Percentiles rank a stretch among this genome's conserved stretches.
Conservation (phyloP, 2,113 vertebrate genomes). For the Mola mola region DNA sequence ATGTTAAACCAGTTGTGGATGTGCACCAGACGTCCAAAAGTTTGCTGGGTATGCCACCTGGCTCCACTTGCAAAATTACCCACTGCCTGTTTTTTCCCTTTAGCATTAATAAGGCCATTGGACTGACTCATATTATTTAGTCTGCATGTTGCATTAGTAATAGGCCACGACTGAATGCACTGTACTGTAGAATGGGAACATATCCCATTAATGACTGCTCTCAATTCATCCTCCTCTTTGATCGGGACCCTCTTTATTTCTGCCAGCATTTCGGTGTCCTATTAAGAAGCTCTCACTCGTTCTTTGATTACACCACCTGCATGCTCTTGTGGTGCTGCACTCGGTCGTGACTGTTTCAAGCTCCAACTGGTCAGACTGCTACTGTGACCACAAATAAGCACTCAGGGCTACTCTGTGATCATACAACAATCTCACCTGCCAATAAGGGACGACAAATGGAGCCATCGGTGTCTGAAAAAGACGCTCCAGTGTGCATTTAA, state of each 20-base stretch:
- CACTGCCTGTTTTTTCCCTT: too few species aligned
- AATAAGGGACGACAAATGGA: constrained; percentile 13
- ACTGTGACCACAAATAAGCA: constrained; percentile 11
- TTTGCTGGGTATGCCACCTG: too few species aligned
- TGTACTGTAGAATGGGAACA: background rate
- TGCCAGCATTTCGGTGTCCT: constrained; percentile 48
- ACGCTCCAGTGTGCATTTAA: background rate
- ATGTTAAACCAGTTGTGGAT: too few species aligned
- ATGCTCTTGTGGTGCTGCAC: constrained; percentile 19
- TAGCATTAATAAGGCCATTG: too few species aligned
- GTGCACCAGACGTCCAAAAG: too few species aligned
- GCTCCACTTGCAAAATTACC: too few species aligned
- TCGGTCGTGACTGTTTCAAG: constrained; percentile 3
- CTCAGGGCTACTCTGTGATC: constrained; percentile 1
- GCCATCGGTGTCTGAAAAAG: background rate
- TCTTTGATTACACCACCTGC: constrained; percentile 58
- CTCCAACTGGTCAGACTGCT: background rate
- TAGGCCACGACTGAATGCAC: too few species aligned
- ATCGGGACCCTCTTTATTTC: constrained; percentile 35
- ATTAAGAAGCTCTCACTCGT: constrained; percentile 31
- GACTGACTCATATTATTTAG: too few species aligned
- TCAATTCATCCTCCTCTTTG: constrained; percentile 41
- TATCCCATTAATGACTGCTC: constrained; percentile 13
- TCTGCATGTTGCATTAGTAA: too few species aligned
- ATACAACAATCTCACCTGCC: background rate